A percentile compares a stretch with the other conserved stretches of the same genome.
Conservation (phyloP, 2,888 invertebrate species). For the Drosophila suboccidentalis region DNA sequence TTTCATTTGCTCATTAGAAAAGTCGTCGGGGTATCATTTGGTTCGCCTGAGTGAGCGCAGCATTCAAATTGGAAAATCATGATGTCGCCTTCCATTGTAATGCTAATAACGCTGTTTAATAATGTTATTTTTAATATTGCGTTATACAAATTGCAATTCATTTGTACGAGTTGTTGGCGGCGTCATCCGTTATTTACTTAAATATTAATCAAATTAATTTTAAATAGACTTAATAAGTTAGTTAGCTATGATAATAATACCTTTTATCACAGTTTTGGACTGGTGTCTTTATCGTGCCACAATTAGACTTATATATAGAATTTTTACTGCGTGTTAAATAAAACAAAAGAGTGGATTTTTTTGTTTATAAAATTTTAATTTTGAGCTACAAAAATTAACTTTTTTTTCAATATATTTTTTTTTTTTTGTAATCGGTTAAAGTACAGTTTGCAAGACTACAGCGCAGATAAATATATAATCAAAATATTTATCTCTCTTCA, state of each 20-base stretch:
- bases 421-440: no score
- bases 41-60: constrained; percentile 13
- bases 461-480: background rate
- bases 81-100: constrained; percentile 2
- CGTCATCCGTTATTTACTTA: background rate
- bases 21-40: constrained; percentile 38
- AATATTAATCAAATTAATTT: background rate
- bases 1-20: constrained; percentile 54
- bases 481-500: background rate
- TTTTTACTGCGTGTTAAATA: background rate
- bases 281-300: background rate
- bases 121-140: constrained; percentile 16
- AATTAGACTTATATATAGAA: background rate
- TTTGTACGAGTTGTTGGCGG: background rate
- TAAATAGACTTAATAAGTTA: background rate
- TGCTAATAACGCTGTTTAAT: constrained; percentile 12
- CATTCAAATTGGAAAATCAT: constrained; percentile 32
- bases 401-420: background rate
- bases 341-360: background rate
- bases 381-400: background rate
- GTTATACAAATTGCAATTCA: constrained; percentile 12
- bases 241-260: background rate
- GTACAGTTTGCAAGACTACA: background rate
- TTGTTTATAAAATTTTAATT: background rate
- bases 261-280: background rate